These are phyloP conservation scores for Peromyscus polionotus DNA, from an alignment of 2,113 vertebrate genomes.

Conservation along the genomic window DNA sequence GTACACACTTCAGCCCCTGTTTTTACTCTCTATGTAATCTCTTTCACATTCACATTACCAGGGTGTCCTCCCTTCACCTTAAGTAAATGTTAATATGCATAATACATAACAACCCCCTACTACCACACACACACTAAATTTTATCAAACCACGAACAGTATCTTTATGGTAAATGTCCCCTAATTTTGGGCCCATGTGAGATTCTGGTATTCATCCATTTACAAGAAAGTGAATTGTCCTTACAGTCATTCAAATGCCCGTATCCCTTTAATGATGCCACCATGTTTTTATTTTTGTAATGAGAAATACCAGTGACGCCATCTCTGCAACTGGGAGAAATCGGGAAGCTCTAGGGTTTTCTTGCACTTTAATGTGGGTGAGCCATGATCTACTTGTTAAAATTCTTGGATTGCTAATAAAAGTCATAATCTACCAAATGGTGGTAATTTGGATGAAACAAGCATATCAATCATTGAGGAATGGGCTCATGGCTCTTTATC, in stretches of 20 bases:
- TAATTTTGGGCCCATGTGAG: neutral
- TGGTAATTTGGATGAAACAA: constrained; percentile 83
- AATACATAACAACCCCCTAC: neutral
- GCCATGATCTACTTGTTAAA: constrained; percentile 78
- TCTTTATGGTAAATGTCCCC: constrained; percentile 31
- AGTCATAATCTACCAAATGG: constrained; percentile 81
- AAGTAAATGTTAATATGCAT: constrained; percentile 49
- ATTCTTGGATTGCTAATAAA: constrained; percentile 83
- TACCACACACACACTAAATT: neutral
- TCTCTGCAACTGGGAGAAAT: constrained; percentile 68
- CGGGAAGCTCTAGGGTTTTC: constrained; percentile 74
- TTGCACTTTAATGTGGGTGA: constrained; percentile 70
- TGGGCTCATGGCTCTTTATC: constrained; percentile 81
- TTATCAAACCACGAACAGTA: constrained; percentile 23
- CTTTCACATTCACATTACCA: constrained; percentile 60
- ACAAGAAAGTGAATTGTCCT: constrained; percentile 32
- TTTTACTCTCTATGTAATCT: constrained; percentile 23
- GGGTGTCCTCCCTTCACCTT: constrained; percentile 55
- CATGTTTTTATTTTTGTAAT: constrained; percentile 72
- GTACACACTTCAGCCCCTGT: neutral
- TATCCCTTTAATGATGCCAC: constrained; percentile 63
- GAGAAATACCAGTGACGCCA: constrained; percentile 51
- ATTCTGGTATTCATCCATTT: neutral
- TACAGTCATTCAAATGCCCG: neutral
- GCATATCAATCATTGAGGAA: constrained; percentile 78